Percentiles rank a stretch among this genome's conserved stretches.
Evolutionary conservation across 2,797 vertebrate species (phyloP).

Genomic region (Chelidonichthys spinosus): DNA sequence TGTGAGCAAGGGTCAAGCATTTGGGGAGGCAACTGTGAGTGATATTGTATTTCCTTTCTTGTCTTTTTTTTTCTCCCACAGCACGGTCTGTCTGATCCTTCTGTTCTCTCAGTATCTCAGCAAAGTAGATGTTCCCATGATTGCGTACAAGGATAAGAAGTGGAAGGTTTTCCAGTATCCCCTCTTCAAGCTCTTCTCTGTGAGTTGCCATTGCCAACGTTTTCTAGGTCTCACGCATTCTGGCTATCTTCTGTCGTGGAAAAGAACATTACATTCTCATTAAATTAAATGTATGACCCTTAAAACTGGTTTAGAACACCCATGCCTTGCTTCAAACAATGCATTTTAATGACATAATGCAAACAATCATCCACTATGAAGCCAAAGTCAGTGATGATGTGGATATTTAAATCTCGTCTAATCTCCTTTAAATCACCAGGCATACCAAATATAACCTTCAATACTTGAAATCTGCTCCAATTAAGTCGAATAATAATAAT

Average conservation of each 20-base stretch:
- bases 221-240: neutral
- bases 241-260: neutral
- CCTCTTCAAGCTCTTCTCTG: conserved; percentile 87
- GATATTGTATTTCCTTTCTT: conserved; percentile 9
- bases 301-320: neutral
- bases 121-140: conserved; percentile 83
- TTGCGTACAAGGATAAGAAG: conserved; percentile 85
- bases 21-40: neutral
- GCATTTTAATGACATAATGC: neutral
- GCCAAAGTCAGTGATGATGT: neutral
- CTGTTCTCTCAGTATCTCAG: conserved; percentile 88
- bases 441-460: no score
- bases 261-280: no score
- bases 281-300: accelerated
- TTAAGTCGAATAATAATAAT: no score
- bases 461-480: neutral
- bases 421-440: neutral
- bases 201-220: conserved; percentile 71
- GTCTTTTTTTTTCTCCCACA: conserved; percentile 59
- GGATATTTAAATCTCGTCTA: neutral
- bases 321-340: neutral
- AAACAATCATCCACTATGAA: neutral
- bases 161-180: conserved; percentile 86
- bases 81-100: conserved; percentile 84
- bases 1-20: neutral